Conservation (phyloP, 2,113 vertebrate species). For the Sinosuthora webbiana region DNA sequence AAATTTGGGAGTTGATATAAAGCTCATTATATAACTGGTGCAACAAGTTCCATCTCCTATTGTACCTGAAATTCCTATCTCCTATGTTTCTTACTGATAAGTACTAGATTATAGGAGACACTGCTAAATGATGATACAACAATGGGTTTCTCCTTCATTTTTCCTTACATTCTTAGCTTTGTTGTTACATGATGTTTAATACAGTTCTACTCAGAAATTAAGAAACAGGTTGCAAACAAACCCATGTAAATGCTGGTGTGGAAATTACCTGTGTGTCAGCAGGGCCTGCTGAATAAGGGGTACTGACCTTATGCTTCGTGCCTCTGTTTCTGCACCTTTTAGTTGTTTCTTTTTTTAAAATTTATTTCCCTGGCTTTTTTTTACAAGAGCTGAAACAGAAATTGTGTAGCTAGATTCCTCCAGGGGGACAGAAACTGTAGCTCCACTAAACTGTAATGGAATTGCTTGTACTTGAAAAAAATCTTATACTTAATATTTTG, state of each 20-base stretch:
- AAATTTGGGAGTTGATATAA: background rate
- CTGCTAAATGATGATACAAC: background rate
- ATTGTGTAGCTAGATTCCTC: background rate
- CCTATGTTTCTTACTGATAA: background rate
- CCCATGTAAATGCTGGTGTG: background rate
- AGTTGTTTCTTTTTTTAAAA: background rate
- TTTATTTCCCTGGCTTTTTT: background rate
- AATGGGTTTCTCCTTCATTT: background rate
- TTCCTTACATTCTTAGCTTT: background rate
- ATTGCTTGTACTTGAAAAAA: background rate
- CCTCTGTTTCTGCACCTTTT: background rate
- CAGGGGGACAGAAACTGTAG: background rate
- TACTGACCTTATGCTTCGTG: background rate
- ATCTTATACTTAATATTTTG: background rate
- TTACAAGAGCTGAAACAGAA: background rate
- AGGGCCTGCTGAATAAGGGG: background rate
- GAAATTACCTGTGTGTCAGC: background rate
- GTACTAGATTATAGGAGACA: background rate
- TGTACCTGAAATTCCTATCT: background rate
- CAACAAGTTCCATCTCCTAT: background rate
- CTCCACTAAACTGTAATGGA: background rate
- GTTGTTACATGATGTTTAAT: background rate
- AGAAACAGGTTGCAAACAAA: background rate
- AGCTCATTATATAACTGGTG: constrained; percentile 24
- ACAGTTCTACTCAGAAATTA: background rate